Conservation (phyloP, 2,113 vertebrate genomes). For the Lutjanus erythropterus region DNA sequence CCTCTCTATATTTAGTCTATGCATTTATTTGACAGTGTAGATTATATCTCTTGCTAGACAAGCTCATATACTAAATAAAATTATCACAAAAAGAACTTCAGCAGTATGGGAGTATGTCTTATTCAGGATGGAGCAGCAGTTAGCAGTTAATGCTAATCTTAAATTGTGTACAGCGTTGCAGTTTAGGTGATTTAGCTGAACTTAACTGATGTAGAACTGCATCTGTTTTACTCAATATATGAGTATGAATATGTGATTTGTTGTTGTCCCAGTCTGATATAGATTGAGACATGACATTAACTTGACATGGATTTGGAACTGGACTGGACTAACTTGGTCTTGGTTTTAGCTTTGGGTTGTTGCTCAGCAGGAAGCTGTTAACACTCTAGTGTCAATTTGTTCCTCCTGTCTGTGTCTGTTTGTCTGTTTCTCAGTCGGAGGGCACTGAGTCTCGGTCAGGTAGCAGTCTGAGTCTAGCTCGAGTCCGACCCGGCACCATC, state of each 20-base stretch:
- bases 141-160: background rate
- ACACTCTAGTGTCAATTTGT: background rate
- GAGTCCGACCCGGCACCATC: slow-evolving; percentile 87
- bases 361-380: background rate
- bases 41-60: background rate
- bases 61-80: too few species aligned
- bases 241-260: too few species aligned
- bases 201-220: too few species aligned
- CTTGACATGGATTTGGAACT: background rate
- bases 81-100: too few species aligned
- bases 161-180: background rate
- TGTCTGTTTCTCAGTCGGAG: slow-evolving; percentile 72
- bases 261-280: too few species aligned
- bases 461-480: slow-evolving; percentile 91
- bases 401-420: background rate
- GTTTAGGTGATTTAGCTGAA: too few species aligned
- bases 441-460: slow-evolving; percentile 83
- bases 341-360: background rate
- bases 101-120: too few species aligned
- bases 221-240: too few species aligned
- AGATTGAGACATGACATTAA: background rate
- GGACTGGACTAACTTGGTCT: background rate
- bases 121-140: background rate
- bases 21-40: background rate
- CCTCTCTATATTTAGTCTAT: background rate